Base-by-base conservation (phyloP, 1,140 invertebrate genomes). In the Drosophila ananassae region DNA sequence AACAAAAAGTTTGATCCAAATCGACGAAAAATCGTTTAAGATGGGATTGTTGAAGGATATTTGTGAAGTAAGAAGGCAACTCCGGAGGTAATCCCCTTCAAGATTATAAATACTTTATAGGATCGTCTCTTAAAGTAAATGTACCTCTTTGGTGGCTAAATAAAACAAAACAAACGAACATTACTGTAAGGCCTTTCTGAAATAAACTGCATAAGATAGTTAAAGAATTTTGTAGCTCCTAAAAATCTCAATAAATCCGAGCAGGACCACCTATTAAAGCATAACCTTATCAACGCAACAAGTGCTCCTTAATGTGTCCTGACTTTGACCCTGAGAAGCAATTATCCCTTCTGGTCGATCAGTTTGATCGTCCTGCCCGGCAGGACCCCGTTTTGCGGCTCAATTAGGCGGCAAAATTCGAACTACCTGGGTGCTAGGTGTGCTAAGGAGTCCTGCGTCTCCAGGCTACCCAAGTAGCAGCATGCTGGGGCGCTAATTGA, bases 401-500 rank as follows among this genome's bases (percentile, higher is more conserved):
- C 79, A 83, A 83, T 83, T 79, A 83, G 64, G 22, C 58, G 60
- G 54, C 55, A 52, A 44, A 62, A 56, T 61, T 56, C n/a, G 37
- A 51, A 37, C 44, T 87, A 85, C 81, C 81, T 84, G 80, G 28
- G n/a, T 12, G 25, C 28, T 21, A 1, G 32, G 21, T 30, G n/a
- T 12, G 25, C 28, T 21, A 1, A 39, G 21, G 10, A 28, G 52
- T 48, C 54, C 54, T 37, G 9, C 6, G 6, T 34, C n/a, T 24
- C 7, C 28, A 52, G 28, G 61, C 56, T 77, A 71, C 57, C 52
- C 59, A 74, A 79, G 77, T 71, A 75, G 77, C 67, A 48, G 73
- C 81, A 51, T 28, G 60, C 57, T 73, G 82, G 60, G 77, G 63
- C 68, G 77, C 73, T 85, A 85, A 79, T 84, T 67, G 63, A 85